Percentiles rank a stretch among this genome's conserved stretches.
Evolutionary conservation across 2,113 vertebrate genomes (phyloP).

Genomic region (Anolis sagrei): DNA sequence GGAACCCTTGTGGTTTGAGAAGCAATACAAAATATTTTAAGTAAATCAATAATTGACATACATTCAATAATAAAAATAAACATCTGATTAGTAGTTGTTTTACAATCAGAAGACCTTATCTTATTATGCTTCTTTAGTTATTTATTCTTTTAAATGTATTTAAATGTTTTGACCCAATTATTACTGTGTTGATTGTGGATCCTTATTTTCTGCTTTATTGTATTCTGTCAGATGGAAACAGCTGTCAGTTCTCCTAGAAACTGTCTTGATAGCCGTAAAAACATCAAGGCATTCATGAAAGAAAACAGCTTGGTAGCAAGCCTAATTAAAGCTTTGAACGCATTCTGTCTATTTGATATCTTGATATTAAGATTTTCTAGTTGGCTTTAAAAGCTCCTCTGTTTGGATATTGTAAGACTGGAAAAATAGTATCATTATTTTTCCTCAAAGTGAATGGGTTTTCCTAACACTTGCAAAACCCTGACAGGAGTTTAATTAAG

Average conservation of each 20-base stretch:
- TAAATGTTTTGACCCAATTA: constrained; percentile 36
- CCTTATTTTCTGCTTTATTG: constrained; percentile 15
- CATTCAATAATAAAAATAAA: not conserved
- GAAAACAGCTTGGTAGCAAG: constrained; percentile 55
- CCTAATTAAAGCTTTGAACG: constrained; percentile 61
- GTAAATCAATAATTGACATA: too few species aligned
- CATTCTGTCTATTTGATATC: constrained; percentile 59
- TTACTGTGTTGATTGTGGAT: constrained; percentile 23
- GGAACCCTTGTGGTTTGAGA: too few species aligned
- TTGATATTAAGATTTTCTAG: constrained; percentile 64
- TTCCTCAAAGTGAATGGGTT: too few species aligned
- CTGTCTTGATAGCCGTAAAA: constrained; percentile 52
- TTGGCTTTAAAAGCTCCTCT: constrained; percentile 45
- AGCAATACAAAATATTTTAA: too few species aligned
- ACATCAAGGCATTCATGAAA: constrained; percentile 54
- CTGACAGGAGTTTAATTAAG: too few species aligned
- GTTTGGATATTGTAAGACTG: constrained; percentile 42
- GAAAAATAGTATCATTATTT: too few species aligned
- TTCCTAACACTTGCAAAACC: too few species aligned
- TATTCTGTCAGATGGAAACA: constrained; percentile 44
- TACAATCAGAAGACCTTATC: constrained; percentile 12
- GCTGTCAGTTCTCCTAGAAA: constrained; percentile 50
- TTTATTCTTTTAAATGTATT: constrained; percentile 40
- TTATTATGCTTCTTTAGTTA: constrained; percentile 34
- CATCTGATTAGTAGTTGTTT: constrained; percentile 21